Evolutionary conservation across 2,797 vertebrate genomes (phyloP).

Genomic region (Merluccius polli): DNA sequence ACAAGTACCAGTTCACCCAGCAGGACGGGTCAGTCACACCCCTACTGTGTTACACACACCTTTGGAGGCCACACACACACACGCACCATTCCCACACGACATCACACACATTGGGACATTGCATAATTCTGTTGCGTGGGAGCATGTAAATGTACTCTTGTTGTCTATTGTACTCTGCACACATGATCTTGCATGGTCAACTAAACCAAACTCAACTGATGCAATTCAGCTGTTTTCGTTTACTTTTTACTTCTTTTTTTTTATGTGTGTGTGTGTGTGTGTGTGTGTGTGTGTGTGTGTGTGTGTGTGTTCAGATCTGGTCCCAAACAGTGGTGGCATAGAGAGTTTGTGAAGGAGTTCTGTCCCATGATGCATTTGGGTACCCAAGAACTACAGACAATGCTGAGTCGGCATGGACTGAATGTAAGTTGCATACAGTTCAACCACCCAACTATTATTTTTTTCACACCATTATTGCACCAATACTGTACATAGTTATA

Average conservation of each 20-base stretch:
- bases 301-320: slow-evolving; percentile 34
- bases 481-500: not conserved
- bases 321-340: slow-evolving; percentile 73
- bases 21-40: slow-evolving; percentile 41
- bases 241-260: not conserved
- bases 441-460: not conserved
- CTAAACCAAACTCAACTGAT: not conserved
- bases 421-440: slow-evolving; percentile 57
- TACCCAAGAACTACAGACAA: slow-evolving; percentile 55
- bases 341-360: slow-evolving; percentile 72
- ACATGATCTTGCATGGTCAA: not conserved
- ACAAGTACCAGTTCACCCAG: slow-evolving; percentile 77
- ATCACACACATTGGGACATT: too few species aligned
- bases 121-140: not conserved
- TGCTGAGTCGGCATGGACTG: slow-evolving; percentile 70
- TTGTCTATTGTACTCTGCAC: too few species aligned
- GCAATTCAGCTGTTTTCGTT: not conserved
- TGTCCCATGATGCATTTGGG: slow-evolving; percentile 73
- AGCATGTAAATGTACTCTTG: too few species aligned
- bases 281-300: not conserved
- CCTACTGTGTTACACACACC: not conserved
- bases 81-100: too few species aligned
- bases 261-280: not conserved
- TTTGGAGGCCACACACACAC: not conserved
- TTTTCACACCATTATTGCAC: not conserved